A percentile compares a stretch with the other conserved stretches of the same genome.
phyloP scores from a whole-genome alignment of 1,140 invertebrate species.

The Onthophagus taurus region DNA sequence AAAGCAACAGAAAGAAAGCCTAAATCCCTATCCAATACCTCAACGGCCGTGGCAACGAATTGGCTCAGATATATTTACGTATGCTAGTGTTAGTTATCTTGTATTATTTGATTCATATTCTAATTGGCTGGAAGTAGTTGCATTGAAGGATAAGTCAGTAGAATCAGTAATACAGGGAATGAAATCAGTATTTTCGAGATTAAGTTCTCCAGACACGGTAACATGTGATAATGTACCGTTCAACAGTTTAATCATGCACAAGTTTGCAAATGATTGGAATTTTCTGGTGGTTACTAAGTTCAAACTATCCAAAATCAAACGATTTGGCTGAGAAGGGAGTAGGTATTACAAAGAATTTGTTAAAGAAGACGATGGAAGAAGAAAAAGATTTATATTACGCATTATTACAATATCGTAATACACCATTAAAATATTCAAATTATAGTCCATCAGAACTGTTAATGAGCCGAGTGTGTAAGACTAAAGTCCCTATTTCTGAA shows the following conservation, averaged over 20 bases:
- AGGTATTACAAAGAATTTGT: constrained; percentile 27
- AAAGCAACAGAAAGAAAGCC: constrained; percentile 8
- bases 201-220: constrained; percentile 29
- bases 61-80: constrained; percentile 26
- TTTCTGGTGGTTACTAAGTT: constrained; percentile 35
- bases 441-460: neutral
- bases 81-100: constrained; percentile 12
- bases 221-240: constrained; percentile 32
- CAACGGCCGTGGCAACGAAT: constrained; percentile 26
- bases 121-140: constrained; percentile 27
- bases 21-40: constrained; percentile 10
- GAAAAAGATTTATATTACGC: neutral
- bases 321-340: constrained; percentile 32
- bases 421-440: neutral
- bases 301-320: constrained; percentile 33
- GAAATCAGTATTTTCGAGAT: constrained; percentile 23
- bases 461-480: neutral
- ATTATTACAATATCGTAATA: constrained; percentile 1
- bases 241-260: constrained; percentile 24
- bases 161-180: constrained; percentile 20
- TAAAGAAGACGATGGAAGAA: constrained; percentile 20
- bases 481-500: neutral
- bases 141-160: constrained; percentile 20
- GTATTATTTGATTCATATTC: constrained; percentile 27
- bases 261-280: constrained; percentile 34